Conservation (phyloP, 2,888 invertebrate genomes). For the Calliopum simillimum region DNA sequence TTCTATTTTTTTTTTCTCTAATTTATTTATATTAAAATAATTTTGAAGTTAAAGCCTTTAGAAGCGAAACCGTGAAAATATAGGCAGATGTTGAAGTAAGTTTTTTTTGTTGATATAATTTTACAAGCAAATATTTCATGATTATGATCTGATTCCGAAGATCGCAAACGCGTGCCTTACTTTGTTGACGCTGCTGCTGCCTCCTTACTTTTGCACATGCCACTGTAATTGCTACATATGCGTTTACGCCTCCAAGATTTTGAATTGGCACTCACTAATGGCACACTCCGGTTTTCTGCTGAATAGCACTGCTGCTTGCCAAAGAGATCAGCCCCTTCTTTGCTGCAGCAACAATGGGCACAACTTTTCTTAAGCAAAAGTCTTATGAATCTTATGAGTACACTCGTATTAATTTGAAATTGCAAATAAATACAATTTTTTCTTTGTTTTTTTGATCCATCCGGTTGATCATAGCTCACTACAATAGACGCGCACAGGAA, state of each 20-base stretch:
- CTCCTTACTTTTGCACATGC: conserved; percentile 56
- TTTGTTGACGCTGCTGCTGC: conserved; percentile 46
- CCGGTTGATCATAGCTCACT: conserved; percentile 53
- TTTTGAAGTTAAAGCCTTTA: too few relatives aligned
- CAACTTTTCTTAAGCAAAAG: too few relatives aligned
- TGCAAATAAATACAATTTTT: conserved; percentile 50
- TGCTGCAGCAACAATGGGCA: conserved; percentile 36
- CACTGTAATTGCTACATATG: conserved; percentile 65
- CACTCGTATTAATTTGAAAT: conserved; percentile 39
- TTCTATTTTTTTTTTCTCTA: conserved; percentile 56
- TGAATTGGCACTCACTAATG: conserved; percentile 35
- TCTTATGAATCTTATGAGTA: neutral
- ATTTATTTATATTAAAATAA: neutral
- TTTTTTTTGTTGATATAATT: too few relatives aligned
- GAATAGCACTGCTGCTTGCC: conserved; percentile 23
- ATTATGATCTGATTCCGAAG: too few relatives aligned
- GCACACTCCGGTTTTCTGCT: conserved; percentile 18
- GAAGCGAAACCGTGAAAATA: too few relatives aligned
- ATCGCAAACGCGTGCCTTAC: conserved; percentile 7
- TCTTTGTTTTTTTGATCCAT: conserved; percentile 53
- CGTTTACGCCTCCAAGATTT: conserved; percentile 52
- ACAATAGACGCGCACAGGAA: conserved; percentile 55
- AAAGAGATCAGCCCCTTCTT: conserved; percentile 34
- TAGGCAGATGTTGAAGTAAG: too few relatives aligned
- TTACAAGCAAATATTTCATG: too few relatives aligned